Conservation (phyloP, 2,888 invertebrate genomes). For the Enchytraeus crypticus region DNA sequence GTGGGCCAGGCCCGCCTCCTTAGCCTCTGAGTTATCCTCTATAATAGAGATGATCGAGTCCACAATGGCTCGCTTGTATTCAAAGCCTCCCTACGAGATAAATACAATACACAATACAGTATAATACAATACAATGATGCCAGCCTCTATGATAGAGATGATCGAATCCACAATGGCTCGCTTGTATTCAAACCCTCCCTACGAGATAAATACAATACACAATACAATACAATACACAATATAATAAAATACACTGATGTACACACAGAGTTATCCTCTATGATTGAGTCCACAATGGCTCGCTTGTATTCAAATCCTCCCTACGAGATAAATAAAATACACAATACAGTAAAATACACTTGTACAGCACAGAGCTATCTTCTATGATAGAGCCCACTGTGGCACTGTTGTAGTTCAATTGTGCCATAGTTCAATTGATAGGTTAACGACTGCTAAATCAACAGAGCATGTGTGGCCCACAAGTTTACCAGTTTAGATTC, state of each 20-base stretch:
- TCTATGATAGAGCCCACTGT: slow-evolving; percentile 95
- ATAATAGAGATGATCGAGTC: slow-evolving; percentile 95
- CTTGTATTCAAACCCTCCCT: slow-evolving; percentile 89
- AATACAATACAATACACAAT: background rate
- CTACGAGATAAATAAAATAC: too few relatives aligned
- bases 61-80: slow-evolving; percentile 96
- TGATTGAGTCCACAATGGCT: slow-evolving; percentile 93
- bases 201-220: too few relatives aligned
- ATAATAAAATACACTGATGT: background rate
- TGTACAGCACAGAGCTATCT: slow-evolving; percentile 59
- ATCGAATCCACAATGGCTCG: slow-evolving; percentile 96
- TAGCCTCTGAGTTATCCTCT: slow-evolving; percentile 94
- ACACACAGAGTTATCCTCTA: slow-evolving; percentile 72
- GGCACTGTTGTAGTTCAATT: slow-evolving; percentile 93
- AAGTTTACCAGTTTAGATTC: too few relatives aligned
- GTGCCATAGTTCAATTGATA: slow-evolving; percentile 54
- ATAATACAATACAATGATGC: slow-evolving; percentile 46
- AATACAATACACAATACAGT: too few relatives aligned
- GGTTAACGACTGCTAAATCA: too few relatives aligned
- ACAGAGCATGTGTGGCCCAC: too few relatives aligned
- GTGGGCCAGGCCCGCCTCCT: slow-evolving; percentile 87
- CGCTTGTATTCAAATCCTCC: slow-evolving; percentile 95
- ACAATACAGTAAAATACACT: slow-evolving; percentile 4
- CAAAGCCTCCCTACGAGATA: slow-evolving; percentile 68
- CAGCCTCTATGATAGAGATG: slow-evolving; percentile 92